phyloP scores from a whole-genome alignment of 2,888 invertebrate species.

The Tryphoninae sp. region DNA sequence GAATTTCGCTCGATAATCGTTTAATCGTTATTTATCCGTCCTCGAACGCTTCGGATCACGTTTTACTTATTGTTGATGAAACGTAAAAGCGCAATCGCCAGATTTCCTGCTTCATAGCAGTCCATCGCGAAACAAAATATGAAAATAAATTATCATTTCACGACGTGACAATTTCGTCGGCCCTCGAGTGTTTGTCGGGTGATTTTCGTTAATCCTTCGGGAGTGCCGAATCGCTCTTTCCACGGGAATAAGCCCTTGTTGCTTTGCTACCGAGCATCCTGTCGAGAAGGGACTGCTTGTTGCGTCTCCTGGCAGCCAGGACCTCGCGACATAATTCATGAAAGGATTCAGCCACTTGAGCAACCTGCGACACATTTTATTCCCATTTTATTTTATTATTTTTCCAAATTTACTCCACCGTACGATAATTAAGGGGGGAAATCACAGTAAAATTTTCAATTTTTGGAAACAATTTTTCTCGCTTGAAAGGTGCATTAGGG shows the following conservation, averaged over 20 bases:
- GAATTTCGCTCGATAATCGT: constrained; percentile 21
- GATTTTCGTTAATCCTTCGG: constrained; percentile 87
- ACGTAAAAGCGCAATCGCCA: neutral
- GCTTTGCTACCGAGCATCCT: constrained; percentile 91
- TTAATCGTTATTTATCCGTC: neutral
- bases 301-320: constrained; percentile 89
- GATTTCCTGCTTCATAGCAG: constrained; percentile 31
- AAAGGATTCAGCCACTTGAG: constrained; percentile 92
- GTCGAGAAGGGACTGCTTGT: constrained; percentile 89
- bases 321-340: constrained; percentile 93
- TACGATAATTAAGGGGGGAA: neutral
- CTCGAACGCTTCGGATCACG: neutral
- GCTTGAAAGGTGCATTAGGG: no score
- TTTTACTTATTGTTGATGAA: neutral
- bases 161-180: constrained; percentile 11
- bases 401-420: neutral
- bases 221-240: constrained; percentile 94
- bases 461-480: no score
- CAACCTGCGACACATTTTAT: constrained; percentile 81
- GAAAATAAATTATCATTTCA: constrained; percentile 6
- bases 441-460: no score
- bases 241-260: constrained; percentile 89
- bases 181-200: neutral
- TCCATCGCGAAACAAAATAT: neutral
- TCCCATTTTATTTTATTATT: neutral